Conservation (phyloP, 1,140 invertebrate species). For the Drosophila simulans region DNA sequence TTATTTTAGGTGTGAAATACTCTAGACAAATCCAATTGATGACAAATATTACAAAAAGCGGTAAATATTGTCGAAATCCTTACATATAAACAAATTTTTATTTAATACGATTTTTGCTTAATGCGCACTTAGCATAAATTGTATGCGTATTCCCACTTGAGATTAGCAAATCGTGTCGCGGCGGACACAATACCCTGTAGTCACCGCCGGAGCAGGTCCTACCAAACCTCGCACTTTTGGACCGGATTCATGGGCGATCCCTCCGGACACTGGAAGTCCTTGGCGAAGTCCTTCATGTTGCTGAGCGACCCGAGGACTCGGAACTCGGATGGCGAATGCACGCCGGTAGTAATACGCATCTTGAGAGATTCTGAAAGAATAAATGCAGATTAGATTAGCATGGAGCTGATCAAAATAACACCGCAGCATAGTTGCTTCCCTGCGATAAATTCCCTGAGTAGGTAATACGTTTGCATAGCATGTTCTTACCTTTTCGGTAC, state of each 20-base stretch:
- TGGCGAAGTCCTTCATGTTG: constrained; percentile 94
- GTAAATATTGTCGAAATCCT: neutral
- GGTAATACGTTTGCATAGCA: neutral
- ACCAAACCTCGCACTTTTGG: constrained; percentile 94
- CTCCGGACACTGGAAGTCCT: constrained; percentile 93
- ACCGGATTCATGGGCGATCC: constrained; percentile 94
- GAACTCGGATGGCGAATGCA: constrained; percentile 92
- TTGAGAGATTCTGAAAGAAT: constrained; percentile 88
- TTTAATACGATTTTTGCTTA: constrained; percentile 68
- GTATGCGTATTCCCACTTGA: constrained; percentile 60
- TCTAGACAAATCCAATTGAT: no score
- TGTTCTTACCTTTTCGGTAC: constrained; percentile 84
- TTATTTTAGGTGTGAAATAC: no score
- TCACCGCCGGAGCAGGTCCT: constrained; percentile 64
- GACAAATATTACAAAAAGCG: no score
- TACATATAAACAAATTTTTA: constrained; percentile 72
- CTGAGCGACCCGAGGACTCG: constrained; percentile 95
- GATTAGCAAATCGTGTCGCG: constrained; percentile 37
- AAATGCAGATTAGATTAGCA: neutral
- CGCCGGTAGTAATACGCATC: constrained; percentile 90
- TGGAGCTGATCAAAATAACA: neutral
- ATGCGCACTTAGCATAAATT: constrained; percentile 55
- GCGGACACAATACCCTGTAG: constrained; percentile 14
- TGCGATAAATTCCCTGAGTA: neutral
- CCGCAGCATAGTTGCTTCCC: neutral